Evolutionary conservation across 2,797 vertebrate genomes (phyloP).

Genomic region (Iguana delicatissima): DNA sequence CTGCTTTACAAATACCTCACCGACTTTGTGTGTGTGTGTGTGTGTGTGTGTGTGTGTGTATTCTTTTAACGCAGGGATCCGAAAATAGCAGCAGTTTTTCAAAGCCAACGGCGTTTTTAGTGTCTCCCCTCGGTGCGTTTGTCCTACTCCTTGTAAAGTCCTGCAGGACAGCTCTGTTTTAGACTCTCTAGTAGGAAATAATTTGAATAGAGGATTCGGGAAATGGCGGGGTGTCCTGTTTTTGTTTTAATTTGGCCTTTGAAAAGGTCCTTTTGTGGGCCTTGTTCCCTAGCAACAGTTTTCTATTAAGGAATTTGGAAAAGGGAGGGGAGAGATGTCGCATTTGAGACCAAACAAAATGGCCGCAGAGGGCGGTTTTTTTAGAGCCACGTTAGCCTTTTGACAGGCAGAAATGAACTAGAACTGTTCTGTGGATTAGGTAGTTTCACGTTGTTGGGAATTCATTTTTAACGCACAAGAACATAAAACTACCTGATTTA

Average conservation of each 20-base stretch:
- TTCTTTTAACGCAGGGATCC: slow-evolving; percentile 41
- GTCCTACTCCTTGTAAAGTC: slow-evolving; percentile 68
- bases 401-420: slow-evolving; percentile 73
- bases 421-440: slow-evolving; percentile 89
- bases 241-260: slow-evolving; percentile 28
- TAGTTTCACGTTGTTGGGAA: slow-evolving; percentile 95
- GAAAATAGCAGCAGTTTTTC: slow-evolving; percentile 62
- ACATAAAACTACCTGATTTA: slow-evolving; percentile 91
- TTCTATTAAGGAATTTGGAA: neutral
- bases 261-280: slow-evolving; percentile 73
- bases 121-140: slow-evolving; percentile 66
- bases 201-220: slow-evolving; percentile 67
- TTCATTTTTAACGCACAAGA: slow-evolving; percentile 84
- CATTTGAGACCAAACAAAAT: slow-evolving; percentile 65
- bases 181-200: slow-evolving; percentile 67
- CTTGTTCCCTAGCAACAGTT: slow-evolving; percentile 69
- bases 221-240: slow-evolving; percentile 41
- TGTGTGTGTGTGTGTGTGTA: no score
- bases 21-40: neutral
- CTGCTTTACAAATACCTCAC: neutral
- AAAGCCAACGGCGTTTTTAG: slow-evolving; percentile 70
- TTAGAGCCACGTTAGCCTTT: slow-evolving; percentile 61
- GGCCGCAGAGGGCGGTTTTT: slow-evolving; percentile 55
- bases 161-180: slow-evolving; percentile 68
- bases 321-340: neutral